phyloP scores from a whole-genome alignment of 1,140 invertebrate genomes.

The Papilio glaucus region DNA sequence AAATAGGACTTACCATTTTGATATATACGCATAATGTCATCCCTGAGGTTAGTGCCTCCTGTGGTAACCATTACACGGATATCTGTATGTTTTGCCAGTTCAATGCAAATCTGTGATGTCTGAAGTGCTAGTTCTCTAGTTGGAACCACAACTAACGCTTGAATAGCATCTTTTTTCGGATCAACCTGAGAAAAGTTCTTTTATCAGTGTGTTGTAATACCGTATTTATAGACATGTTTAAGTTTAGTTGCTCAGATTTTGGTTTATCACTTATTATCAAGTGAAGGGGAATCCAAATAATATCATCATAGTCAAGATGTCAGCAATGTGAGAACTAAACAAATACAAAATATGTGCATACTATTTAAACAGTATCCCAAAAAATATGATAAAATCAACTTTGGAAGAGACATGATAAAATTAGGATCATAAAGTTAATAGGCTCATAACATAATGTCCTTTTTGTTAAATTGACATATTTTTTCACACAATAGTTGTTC shows the following conservation, averaged over 20 bases:
- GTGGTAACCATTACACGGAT: constrained; percentile 99
- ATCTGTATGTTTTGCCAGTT: constrained; percentile 97
- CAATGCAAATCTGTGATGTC: constrained; percentile 99
- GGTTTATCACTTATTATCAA: constrained; percentile 77
- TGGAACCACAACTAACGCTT: constrained; percentile 99
- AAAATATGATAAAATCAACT: too few relatives aligned
- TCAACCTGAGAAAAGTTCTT: constrained; percentile 86
- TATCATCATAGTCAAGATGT: constrained; percentile 65
- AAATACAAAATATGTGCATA: too few relatives aligned
- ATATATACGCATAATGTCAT: constrained; percentile 99
- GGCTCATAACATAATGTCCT: too few relatives aligned
- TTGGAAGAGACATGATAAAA: too few relatives aligned
- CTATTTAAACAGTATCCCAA: too few relatives aligned
- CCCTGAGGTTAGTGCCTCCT: constrained; percentile 98
- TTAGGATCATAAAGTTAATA: too few relatives aligned
- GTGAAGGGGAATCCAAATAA: constrained; percentile 81
- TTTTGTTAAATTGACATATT: too few relatives aligned
- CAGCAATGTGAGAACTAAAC: too few relatives aligned
- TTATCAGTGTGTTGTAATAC: not conserved
- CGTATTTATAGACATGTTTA: not conserved
- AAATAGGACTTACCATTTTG: constrained; percentile 90
- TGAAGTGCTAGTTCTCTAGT: constrained; percentile 99
- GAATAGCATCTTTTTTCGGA: constrained; percentile 94
- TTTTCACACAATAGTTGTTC: too few relatives aligned
- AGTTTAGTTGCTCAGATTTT: constrained; percentile 54